Base-by-base conservation (phyloP, 2,113 vertebrate genomes). In the human (Homo sapiens) region DNA sequence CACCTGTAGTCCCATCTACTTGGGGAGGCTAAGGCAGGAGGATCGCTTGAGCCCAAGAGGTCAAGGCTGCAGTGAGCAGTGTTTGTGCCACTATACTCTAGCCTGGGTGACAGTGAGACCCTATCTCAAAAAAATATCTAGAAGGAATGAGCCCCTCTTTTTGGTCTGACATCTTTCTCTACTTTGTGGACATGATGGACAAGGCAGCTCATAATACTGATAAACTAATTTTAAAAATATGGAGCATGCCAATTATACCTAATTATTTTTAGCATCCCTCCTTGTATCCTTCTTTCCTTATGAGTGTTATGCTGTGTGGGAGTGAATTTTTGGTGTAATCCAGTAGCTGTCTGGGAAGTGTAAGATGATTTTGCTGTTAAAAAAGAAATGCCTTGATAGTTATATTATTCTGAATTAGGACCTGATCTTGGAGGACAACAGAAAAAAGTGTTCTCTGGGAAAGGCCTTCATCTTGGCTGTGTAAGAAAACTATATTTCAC, bases 241-340 rank as follows among this genome's bases (percentile, higher is more conserved):
- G 43, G 55, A 93, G 88, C 84, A 87, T 84, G 61, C 32, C 80
- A 79, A 68, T 52, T 84, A 55, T 48, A 88, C 55, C 6, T 57
- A 81, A 90, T 50, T 96, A 97, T 89, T 97, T 96, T 96, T 93
- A 96, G 82, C 73, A 50, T 86, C 17, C 7, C 9, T 82, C 20
- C 48, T 91, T 76, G 80, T 40, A n/a, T 80, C 43, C 25, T 93
- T 72, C 78, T 91, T 90, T 89, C 84, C 76, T 96, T 84, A 57
- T 13, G 85, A 84, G 45, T 61, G 81, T 40, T 43, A n/a, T 73
- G 70, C 68, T 45, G 5, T 59, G 48, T 80, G 61, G 50, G 5
- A 93, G 52, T n/a, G 93, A 25, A 55, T 11, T 30, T 95, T 86
- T 82, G 43, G 38, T 50, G 35, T 59, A 76, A 85, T 86, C 50